Percentiles rank a stretch among this genome's conserved stretches.
These are phyloP conservation scores for Sus scrofa DNA, from an alignment of 2,113 vertebrate species.

Conservation along the genomic window DNA sequence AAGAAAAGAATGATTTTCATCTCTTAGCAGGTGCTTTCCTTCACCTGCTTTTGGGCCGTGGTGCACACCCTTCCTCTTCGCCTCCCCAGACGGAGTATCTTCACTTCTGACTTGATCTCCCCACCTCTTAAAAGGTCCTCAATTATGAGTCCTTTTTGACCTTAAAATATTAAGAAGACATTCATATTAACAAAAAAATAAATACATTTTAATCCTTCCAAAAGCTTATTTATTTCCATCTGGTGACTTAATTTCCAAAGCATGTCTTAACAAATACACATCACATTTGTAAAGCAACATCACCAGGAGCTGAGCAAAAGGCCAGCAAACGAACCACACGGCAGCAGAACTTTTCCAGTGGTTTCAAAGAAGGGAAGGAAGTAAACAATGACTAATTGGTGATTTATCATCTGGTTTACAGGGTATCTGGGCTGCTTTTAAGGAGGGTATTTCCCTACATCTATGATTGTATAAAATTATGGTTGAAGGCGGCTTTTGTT, in stretches of 20 bases:
- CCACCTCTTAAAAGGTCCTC: background rate
- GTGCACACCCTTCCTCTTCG: accelerated
- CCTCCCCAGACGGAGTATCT: accelerated
- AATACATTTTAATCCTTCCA: background rate
- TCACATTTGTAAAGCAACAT: background rate
- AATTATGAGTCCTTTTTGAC: background rate
- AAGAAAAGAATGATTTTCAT: background rate
- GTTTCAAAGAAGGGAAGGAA: constrained; percentile 15
- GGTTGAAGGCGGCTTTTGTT: constrained; percentile 78
- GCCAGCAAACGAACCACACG: background rate
- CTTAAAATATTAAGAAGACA: background rate
- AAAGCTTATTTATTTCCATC: background rate
- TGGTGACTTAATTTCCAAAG: background rate
- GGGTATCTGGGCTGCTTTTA: constrained; percentile 69
- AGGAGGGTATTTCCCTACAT: constrained; percentile 48
- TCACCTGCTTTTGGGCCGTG: accelerated
- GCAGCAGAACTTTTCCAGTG: background rate
- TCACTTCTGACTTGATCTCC: background rate
- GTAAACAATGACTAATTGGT: background rate
- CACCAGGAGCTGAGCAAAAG: background rate
- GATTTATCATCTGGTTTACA: constrained; percentile 77
- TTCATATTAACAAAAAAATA: background rate
- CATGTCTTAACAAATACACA: accelerated
- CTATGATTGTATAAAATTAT: constrained; percentile 80
- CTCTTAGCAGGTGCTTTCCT: no score